These are phyloP conservation scores for Anthopleura xanthogrammica DNA, from an alignment of 92 coral and sea anemone species.

Conservation along the genomic window DNA sequence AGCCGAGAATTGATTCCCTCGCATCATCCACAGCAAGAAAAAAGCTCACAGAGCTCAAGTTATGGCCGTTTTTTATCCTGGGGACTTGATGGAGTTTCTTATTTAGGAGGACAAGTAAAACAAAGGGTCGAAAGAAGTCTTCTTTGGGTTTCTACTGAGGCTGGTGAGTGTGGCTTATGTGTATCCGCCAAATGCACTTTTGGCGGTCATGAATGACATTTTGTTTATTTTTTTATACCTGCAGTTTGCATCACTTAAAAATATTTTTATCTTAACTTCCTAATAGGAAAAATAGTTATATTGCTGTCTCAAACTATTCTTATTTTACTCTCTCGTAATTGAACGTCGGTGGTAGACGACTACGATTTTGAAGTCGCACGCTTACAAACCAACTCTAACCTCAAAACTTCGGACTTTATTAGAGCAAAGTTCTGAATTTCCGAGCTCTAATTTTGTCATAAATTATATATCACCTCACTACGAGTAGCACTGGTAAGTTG, in stretches of 20 bases:
- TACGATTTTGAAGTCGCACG: not conserved
- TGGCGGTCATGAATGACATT: constrained; percentile 5
- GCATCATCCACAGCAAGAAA: constrained; percentile 23
- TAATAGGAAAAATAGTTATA: not conserved
- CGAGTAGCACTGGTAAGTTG: constrained; percentile 6
- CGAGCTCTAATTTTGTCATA: constrained; percentile 3
- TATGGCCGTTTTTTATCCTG: constrained; percentile 71
- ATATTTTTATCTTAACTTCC: not conserved
- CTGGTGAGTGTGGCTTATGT: constrained; percentile 32
- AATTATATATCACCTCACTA: constrained; percentile 14
- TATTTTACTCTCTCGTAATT: not conserved
- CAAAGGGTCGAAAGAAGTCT: constrained; percentile 57
- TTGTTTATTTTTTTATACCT: not conserved
- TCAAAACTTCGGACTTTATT: not conserved
- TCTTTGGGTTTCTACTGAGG: constrained; percentile 57
- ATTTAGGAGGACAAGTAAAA: constrained; percentile 68
- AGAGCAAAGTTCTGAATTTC: not conserved
- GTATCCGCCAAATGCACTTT: not conserved
- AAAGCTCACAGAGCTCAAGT: constrained; percentile 19
- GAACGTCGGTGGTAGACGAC: not conserved
- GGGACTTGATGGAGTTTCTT: constrained; percentile 89
- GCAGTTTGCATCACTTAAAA: not conserved
- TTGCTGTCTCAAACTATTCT: not conserved
- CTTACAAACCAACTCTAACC: not conserved
- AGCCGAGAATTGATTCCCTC: constrained; percentile 20